Percentiles rank a stretch among this genome's conserved stretches.
These are phyloP conservation scores for Perccottus glenii DNA, from an alignment of 2,113 vertebrate species.

Conservation along the genomic window DNA sequence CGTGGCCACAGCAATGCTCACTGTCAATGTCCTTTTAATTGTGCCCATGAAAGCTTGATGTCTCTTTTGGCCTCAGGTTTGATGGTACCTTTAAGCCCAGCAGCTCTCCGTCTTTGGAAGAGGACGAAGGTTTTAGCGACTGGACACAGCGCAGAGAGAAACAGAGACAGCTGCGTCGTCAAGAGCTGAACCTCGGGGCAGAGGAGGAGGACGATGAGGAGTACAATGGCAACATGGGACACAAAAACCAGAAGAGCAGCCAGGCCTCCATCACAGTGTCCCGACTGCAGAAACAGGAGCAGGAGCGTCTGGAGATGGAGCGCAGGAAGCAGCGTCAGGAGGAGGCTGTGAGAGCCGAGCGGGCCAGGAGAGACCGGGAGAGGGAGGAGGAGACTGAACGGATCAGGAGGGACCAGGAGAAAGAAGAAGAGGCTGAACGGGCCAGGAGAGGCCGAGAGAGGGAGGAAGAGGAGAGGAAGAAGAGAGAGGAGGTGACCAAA, in stretches of 20 bases:
- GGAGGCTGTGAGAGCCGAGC: slow-evolving; percentile 32
- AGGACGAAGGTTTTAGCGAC: slow-evolving; percentile 95
- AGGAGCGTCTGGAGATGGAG: slow-evolving; percentile 43
- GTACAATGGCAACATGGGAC: slow-evolving; percentile 16
- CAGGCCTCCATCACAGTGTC: not conserved
- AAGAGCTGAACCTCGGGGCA: slow-evolving; percentile 52
- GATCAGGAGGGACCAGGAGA: slow-evolving; percentile 5
- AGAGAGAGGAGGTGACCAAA: slow-evolving; percentile 3
- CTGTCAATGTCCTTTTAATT: too few species aligned
- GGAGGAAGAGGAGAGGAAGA: slow-evolving; percentile 10
- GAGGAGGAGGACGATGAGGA: slow-evolving; percentile 48
- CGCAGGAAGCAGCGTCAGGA: slow-evolving; percentile 44
- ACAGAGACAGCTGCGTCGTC: slow-evolving; percentile 71
- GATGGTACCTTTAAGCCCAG: slow-evolving; percentile 74
- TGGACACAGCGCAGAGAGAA: slow-evolving; percentile 88
- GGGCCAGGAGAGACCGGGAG: slow-evolving; percentile 34
- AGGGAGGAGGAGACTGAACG: slow-evolving; percentile 29
- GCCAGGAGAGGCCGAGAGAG: slow-evolving; percentile 33
- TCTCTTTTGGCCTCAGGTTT: slow-evolving; percentile 57
- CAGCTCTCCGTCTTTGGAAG: slow-evolving; percentile 78
- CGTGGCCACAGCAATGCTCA: too few species aligned
- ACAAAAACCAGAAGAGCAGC: slow-evolving; percentile 7
- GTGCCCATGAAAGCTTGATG: too few species aligned
- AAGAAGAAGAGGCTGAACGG: not conserved
- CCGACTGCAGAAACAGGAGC: slow-evolving; percentile 39